Evolutionary conservation across 2,888 invertebrate species (phyloP).

Genomic region (Plagiodera versicolora): DNA sequence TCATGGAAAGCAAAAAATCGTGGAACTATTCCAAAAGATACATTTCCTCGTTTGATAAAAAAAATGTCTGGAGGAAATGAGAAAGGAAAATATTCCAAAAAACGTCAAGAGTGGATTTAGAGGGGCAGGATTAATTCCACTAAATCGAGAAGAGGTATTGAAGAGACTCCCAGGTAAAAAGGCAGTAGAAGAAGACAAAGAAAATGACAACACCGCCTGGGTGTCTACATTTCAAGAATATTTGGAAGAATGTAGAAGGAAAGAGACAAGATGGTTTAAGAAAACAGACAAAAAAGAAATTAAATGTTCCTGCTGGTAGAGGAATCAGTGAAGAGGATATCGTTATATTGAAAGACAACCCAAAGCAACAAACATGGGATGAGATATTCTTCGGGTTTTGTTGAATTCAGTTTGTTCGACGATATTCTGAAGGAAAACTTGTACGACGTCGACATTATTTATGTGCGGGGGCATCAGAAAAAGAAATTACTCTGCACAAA

Average conservation of each 20-base stretch:
- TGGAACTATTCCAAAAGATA: conserved; percentile 7
- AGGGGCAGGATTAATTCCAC: conserved; percentile 11
- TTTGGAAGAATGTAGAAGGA: conserved; percentile 5
- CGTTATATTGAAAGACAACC: conserved; percentile 12
- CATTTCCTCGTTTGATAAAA: conserved; percentile 6
- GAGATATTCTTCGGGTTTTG: too few species aligned
- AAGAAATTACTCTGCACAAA: too few species aligned
- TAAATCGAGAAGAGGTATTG: conserved; percentile 10
- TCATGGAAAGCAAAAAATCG: conserved; percentile 2
- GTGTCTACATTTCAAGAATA: conserved; percentile 13
- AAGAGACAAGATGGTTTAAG: conserved; percentile 7
- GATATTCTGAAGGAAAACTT: too few species aligned
- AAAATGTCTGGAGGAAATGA: conserved; percentile 10
- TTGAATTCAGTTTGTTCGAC: too few species aligned
- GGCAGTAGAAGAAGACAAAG: conserved; percentile 7
- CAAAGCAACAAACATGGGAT: conserved; percentile 10
- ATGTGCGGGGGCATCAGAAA: too few species aligned
- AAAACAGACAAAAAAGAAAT: conserved; percentile 12
- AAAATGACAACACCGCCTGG: conserved; percentile 7
- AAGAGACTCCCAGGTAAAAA: conserved; percentile 1
- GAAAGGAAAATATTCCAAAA: conserved; percentile 9
- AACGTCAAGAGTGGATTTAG: conserved; percentile 9
- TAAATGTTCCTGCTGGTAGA: conserved; percentile 10
- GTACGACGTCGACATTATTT: too few species aligned
- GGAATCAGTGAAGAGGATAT: conserved; percentile 9